A percentile compares a stretch with the other conserved stretches of the same genome.
Evolutionary conservation across 2,888 invertebrate genomes (phyloP).

Genomic region (Drosophila limbata): DNA sequence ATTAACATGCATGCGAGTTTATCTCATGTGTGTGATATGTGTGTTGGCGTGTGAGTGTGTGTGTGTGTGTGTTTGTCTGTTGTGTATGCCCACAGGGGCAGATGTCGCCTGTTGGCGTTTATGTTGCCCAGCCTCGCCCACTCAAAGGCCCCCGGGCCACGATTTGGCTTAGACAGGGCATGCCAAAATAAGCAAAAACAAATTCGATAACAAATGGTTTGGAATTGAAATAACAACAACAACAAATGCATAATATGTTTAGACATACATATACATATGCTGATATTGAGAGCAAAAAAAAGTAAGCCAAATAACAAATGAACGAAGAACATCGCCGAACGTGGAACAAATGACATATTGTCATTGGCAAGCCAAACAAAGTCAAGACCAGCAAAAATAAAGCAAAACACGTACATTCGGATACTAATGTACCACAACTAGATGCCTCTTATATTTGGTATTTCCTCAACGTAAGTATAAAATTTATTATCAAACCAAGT

Average conservation of each 20-base stretch:
- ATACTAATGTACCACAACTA: conserved; percentile 14
- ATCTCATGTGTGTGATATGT: conserved; percentile 26
- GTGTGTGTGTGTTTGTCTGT: conserved; percentile 13
- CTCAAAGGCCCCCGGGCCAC: conserved; percentile 22
- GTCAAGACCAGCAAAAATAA: conserved; percentile 25
- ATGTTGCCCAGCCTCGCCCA: conserved; percentile 19
- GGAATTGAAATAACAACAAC: conserved; percentile 69
- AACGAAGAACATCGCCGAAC: conserved; percentile 61
- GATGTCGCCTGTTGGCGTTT: conserved; percentile 46
- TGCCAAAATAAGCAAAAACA: conserved; percentile 71
- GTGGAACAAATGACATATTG: conserved; percentile 77
- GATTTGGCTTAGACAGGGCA: conserved; percentile 47
- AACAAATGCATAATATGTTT: conserved; percentile 29
- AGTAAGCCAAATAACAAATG: conserved; percentile 33
- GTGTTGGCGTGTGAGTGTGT: conserved; percentile 5
- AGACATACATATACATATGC: conserved; percentile 51
- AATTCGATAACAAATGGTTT: conserved; percentile 80
- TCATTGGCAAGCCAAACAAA: conserved; percentile 62
- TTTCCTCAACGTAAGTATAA: conserved; percentile 73
- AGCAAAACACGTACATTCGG: conserved; percentile 15
- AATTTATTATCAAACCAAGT: conserved; percentile 79
- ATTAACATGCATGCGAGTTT: conserved; percentile 75
- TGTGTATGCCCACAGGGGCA: conserved; percentile 42
- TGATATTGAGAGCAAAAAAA: conserved; percentile 32
- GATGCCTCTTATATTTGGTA: conserved; percentile 51